Percentiles rank a stretch among this genome's conserved stretches.
These are phyloP conservation scores for Pyrgilauda ruficollis DNA, from an alignment of 2,113 vertebrate genomes.

Conservation along the genomic window DNA sequence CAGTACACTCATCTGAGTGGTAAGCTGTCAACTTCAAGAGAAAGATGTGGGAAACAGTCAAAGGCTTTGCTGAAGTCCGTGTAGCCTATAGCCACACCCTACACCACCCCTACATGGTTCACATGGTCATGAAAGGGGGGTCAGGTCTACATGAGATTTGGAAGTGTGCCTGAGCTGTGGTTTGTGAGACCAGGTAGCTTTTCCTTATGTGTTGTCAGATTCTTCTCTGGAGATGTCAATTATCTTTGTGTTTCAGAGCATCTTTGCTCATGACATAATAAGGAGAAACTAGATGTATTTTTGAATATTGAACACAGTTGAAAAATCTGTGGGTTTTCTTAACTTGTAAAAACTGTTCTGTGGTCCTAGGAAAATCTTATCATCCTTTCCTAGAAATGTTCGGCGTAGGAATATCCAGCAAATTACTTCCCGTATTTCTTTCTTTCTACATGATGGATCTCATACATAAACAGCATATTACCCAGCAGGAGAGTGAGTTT, in stretches of 20 bases:
- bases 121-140: neutral
- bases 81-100: neutral
- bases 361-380: neutral
- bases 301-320: neutral
- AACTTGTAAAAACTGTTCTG: neutral
- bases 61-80: neutral
- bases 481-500: neutral
- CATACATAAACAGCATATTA: neutral
- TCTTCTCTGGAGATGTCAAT: neutral
- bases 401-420: neutral
- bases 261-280: neutral
- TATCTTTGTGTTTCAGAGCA: neutral
- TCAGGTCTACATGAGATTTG: accelerated
- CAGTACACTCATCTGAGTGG: neutral
- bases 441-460: neutral
- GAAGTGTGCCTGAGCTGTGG: neutral
- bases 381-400: neutral
- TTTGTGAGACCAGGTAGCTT: neutral
- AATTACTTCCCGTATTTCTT: neutral
- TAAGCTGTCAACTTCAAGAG: neutral
- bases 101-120: neutral
- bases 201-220: neutral
- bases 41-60: neutral
- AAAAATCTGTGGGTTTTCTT: neutral
- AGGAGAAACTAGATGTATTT: neutral